Evolutionary conservation across 1,140 invertebrate species (phyloP).

Genomic region (Drosophila leontia): DNA sequence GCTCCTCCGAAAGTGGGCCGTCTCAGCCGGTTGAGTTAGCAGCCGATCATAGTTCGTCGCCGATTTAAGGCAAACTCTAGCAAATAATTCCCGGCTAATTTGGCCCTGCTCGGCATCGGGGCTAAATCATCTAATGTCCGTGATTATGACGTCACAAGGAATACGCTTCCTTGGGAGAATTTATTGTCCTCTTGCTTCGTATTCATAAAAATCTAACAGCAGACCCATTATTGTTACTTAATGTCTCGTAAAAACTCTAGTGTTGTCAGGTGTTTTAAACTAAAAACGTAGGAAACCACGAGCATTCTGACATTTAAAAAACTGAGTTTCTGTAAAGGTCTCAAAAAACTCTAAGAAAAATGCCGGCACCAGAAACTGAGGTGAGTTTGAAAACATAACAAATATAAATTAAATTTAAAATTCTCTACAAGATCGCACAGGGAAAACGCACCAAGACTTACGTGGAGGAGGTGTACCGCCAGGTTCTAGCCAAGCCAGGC

Average conservation of each 20-base stretch:
- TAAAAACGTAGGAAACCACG: constrained; percentile 1
- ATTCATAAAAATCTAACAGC: background rate
- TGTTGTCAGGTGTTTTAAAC: background rate
- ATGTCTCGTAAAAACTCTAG: background rate
- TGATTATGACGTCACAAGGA: constrained; percentile 43
- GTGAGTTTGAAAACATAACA: constrained; percentile 4
- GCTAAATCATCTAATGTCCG: constrained; percentile 44
- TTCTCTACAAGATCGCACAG: constrained; percentile 4
- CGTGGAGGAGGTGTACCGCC: constrained; percentile 66
- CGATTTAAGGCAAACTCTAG: constrained; percentile 37
- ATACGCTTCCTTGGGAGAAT: background rate
- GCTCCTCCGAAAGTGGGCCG: constrained; percentile 45
- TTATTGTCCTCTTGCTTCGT: constrained; percentile 9
- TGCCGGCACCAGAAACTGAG: constrained; percentile 40
- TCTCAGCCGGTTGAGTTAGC: constrained; percentile 39
- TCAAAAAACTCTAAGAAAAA: constrained; percentile 12
- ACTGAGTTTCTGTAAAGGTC: background rate
- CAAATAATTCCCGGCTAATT: constrained; percentile 45
- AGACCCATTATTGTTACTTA: background rate
- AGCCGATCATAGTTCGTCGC: constrained; percentile 38
- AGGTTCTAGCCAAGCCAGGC: constrained; percentile 58
- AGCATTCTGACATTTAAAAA: background rate
- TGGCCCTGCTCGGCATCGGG: constrained; percentile 17
- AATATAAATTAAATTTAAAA: background rate
- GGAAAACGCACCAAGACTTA: constrained; percentile 72